Conservation (phyloP, 2,888 invertebrate species). For the Oligia latruncula region DNA sequence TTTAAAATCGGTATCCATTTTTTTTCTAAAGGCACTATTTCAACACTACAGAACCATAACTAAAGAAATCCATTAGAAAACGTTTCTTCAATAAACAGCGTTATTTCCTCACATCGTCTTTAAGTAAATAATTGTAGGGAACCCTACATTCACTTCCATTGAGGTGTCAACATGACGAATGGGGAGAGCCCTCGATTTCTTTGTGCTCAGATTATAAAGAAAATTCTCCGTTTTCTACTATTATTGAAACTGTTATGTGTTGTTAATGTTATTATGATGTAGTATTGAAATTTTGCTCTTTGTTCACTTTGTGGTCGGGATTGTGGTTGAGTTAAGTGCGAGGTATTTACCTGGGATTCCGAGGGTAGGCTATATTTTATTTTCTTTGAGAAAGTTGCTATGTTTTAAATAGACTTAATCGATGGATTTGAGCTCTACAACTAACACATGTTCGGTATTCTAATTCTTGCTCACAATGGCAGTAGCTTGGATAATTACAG, state of each 20-base stretch:
- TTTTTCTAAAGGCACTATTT: neutral
- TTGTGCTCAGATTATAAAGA: constrained; percentile 64
- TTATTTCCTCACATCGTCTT: constrained; percentile 54
- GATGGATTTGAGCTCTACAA: neutral
- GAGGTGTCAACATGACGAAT: constrained; percentile 81
- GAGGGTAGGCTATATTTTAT: neutral
- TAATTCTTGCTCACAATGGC: neutral
- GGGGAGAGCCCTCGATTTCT: constrained; percentile 55
- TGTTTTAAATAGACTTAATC: neutral
- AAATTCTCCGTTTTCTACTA: constrained; percentile 52
- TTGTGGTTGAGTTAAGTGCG: constrained; percentile 21
- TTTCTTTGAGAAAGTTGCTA: neutral
- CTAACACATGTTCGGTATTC: neutral
- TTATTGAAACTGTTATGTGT: constrained; percentile 60
- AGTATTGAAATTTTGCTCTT: constrained; percentile 55
- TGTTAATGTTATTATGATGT: constrained; percentile 54
- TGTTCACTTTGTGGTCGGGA: constrained; percentile 41
- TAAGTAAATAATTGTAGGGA: constrained; percentile 76
- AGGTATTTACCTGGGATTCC: neutral
- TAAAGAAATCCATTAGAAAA: constrained; percentile 15
- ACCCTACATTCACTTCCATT: constrained; percentile 60
- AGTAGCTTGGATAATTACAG: neutral
- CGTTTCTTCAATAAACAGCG: constrained; percentile 40
- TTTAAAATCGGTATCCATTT: neutral
- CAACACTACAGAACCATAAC: too few relatives aligned